A percentile compares a stretch with the other conserved stretches of the same genome.
Evolutionary conservation across 2,888 invertebrate genomes (phyloP).

Genomic region (Teinopalpus imperialis): DNA sequence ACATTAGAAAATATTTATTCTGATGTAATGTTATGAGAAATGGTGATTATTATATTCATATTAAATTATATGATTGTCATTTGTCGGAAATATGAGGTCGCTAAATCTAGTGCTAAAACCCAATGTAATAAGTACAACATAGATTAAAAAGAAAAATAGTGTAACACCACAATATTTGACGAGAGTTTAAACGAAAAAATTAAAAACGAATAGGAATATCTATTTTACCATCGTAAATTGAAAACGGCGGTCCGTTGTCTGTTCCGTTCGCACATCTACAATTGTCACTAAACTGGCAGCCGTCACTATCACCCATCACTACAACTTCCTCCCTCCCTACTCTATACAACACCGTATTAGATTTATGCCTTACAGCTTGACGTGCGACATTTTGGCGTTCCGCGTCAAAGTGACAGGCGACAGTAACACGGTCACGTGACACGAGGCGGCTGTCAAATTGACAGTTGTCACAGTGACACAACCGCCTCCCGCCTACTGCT

Average conservation of each 20-base stretch:
- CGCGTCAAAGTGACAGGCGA: conserved; percentile 15
- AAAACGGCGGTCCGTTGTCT: conserved; percentile 38
- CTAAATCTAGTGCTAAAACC: not conserved
- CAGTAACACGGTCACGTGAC: conserved; percentile 1
- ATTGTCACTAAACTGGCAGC: conserved; percentile 39
- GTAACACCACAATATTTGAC: conserved; percentile 7
- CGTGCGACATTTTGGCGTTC: too few relatives aligned
- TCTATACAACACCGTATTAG: conserved; percentile 2
- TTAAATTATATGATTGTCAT: conserved; percentile 1
- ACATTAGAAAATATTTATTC: not conserved
- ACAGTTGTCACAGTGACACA: conserved; percentile 32
- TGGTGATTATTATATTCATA: too few relatives aligned
- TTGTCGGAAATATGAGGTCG: not conserved
- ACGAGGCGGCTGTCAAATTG: conserved; percentile 28
- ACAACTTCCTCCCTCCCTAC: conserved; percentile 1
- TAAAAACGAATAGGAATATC: conserved; percentile 51
- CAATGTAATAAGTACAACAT: conserved; percentile 17
- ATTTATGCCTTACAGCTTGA: not conserved
- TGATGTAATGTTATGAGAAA: not conserved
- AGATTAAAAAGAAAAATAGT: conserved; percentile 9
- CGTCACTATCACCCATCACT: conserved; percentile 26
- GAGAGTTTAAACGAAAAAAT: conserved; percentile 26
- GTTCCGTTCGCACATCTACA: conserved; percentile 36
- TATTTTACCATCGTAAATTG: conserved; percentile 50
- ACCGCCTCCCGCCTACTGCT: conserved; percentile 50